These are phyloP conservation scores for Lophura nycthemera DNA, from an alignment of 2,113 vertebrate genomes.

Conservation along the genomic window DNA sequence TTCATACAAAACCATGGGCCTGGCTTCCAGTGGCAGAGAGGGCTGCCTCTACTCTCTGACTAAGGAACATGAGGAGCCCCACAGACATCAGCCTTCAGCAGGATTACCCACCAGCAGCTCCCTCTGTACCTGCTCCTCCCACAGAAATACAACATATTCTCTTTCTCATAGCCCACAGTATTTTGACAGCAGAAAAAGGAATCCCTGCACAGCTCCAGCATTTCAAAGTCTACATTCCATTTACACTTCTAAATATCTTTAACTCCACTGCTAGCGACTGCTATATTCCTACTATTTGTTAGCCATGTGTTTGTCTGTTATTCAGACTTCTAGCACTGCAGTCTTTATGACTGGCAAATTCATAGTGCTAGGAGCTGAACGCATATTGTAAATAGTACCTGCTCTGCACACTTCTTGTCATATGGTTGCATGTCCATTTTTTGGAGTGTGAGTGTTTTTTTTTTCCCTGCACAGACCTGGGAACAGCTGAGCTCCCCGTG, in stretches of 20 bases:
- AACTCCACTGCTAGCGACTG: background rate
- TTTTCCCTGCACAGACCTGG: background rate
- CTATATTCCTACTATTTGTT: background rate
- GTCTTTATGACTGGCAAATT: background rate
- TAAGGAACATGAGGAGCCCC: background rate
- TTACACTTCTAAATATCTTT: background rate
- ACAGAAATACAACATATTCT: background rate
- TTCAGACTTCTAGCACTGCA: background rate
- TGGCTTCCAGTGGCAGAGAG: background rate
- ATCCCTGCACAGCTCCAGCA: background rate
- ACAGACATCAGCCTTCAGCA: background rate
- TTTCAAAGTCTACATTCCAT: background rate
- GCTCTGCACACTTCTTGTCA: background rate
- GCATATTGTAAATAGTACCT: background rate
- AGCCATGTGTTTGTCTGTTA: background rate
- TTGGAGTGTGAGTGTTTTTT: accelerated
- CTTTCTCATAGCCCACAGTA: background rate
- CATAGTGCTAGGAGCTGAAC: background rate
- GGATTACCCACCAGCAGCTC: background rate
- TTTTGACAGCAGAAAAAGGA: slow-evolving; percentile 2
- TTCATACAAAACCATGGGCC: background rate
- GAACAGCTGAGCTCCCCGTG: background rate
- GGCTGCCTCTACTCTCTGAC: background rate
- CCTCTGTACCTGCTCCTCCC: background rate
- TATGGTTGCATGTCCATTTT: background rate